Base-by-base conservation (phyloP, 2,113 vertebrate genomes). In the Sinocyclocheilus rhinocerous region DNA sequence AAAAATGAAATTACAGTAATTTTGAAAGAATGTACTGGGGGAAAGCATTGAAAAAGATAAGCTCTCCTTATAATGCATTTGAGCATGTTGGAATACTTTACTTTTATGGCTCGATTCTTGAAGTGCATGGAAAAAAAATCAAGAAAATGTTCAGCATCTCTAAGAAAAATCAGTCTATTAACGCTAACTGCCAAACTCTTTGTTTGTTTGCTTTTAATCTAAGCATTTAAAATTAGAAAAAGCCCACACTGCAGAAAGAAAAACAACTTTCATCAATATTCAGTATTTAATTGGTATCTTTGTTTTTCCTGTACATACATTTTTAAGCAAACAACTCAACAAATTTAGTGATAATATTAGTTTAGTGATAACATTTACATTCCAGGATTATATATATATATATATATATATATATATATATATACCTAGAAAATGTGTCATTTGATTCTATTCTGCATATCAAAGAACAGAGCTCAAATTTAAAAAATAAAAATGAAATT, bases 21-120 rank as follows among this genome's bases (percentile, higher is more conserved):
- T n/a, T n/a, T n/a, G n/a, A n/a, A n/a, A n/a, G n/a, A n/a, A n/a
- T n/a, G n/a, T n/a, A n/a, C n/a, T n/a, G n/a, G n/a, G n/a, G n/a
- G n/a, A n/a, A n/a, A n/a, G n/a, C n/a, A n/a, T n/a, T n/a, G n/a
- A n/a, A n/a, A n/a, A n/a, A n/a, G n/a, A n/a, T n/a, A n/a, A n/a
- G n/a, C n/a, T n/a, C n/a, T n/a, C n/a, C n/a, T n/a, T n/a, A 84
- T 86, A 86, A 84, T 86, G 42, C 42, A 86, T 88, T 73, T 24
- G 15, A 3, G 29, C 42, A 22, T 67, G 42, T 33, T 48, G 72
- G 84, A 45, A 5, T 72, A 42, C 13, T 69, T 29, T 29, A 29
- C 33, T 42, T 72, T 39, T n/a, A 20, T 9, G 15, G 6, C 67
- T 69, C 16, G 2, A n/a, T 42, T 73, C 36, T 42, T 73, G 70